Evolutionary conservation across 2,113 vertebrate genomes (phyloP), one percentile per base, ranked within the genome.

Genomic region (Romanogobio albipinnatus): DNA sequence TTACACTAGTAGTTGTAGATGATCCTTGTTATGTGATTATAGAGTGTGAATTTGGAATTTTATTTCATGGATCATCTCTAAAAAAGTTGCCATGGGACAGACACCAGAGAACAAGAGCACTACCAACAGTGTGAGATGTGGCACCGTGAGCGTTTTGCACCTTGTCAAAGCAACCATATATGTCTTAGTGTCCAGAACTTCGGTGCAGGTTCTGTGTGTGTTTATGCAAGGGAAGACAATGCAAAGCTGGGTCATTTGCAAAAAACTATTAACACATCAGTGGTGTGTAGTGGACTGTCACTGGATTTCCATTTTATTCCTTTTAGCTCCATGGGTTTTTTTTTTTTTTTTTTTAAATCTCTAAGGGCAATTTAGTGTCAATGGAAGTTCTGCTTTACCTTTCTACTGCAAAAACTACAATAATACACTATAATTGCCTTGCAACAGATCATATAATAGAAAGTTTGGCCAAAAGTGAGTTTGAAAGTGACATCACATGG

Each of bases 401-500:
- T 14, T 22, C 3, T 15, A 22, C 79, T 81, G 45, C 1, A n/a
- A 14, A 51, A 9, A n/a, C 14, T 15, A 22, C 9, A 58, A 58
- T 56, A 77, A n/a, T 39, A 15, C 3, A 7, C 5, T 17, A 29
- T 33, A 51, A 81, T 22, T 14, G 17, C 14, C 62, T 66, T 68
- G 45, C 61, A 68, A 36, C 5, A 3, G 14, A 51, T 26, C 43
- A 68, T n/a, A 68, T 68, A 79, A 45, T 43, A 62, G 2, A 68
- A 68, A 51, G 15, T 51, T 68, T 68, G 79, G 9, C 43, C 77
- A n/a, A n/a, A 81, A 76, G 61, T 68, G 9, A 51, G 5, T 81
- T 66, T 81, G 9, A 81, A 33, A 33, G 45, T 66, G 43, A 81
- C 78, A 33, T 49, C 78, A 68, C 59, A 61, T 43, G 59, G 24